phyloP scores from a whole-genome alignment of 2,888 invertebrate species.

The Apotomis turbidana region DNA sequence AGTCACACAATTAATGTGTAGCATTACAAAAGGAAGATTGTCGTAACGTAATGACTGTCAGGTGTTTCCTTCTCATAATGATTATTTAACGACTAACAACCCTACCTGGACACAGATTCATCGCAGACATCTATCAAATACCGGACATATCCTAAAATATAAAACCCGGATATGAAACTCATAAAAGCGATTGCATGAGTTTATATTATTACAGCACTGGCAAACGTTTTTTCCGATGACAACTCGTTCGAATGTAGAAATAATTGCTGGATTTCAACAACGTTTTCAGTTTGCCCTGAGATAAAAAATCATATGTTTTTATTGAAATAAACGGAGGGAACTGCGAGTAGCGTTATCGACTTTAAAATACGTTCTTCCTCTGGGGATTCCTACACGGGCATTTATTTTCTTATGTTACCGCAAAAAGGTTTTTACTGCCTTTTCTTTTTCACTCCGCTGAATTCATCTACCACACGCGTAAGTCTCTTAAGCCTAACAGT shows the following conservation, averaged over 20 bases:
- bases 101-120: neutral
- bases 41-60: neutral
- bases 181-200: slow-evolving; percentile 17
- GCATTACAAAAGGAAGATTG: neutral
- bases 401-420: too few relatives aligned
- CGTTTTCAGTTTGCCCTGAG: neutral
- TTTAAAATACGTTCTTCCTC: neutral
- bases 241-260: slow-evolving; percentile 3
- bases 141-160: slow-evolving; percentile 2
- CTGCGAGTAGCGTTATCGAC: neutral
- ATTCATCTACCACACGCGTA: neutral
- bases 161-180: slow-evolving; percentile 5
- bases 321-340: neutral
- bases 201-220: neutral
- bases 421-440: neutral
- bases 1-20: too few relatives aligned
- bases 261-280: neutral
- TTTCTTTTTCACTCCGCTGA: neutral
- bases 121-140: slow-evolving; percentile 5
- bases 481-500: neutral
- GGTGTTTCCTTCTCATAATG: neutral
- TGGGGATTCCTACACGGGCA: neutral
- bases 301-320: neutral
- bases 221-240: slow-evolving; percentile 3
- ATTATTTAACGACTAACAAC: slow-evolving; percentile 3